Percentiles rank a stretch among this genome's conserved stretches.
phyloP scores from a whole-genome alignment of 2,797 vertebrate species.

The Helicolenus hilgendorfi region DNA sequence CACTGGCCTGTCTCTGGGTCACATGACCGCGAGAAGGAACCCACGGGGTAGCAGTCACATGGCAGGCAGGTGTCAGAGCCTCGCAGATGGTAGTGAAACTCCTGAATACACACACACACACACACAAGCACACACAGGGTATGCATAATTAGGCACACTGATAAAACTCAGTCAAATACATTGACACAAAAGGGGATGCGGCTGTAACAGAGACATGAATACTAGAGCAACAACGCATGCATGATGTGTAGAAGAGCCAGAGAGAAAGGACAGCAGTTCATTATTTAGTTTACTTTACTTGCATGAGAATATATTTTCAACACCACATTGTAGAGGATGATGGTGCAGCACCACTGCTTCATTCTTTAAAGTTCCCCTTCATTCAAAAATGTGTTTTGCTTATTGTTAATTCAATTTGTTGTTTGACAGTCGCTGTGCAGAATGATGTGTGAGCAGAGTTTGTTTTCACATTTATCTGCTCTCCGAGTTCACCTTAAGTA shows the following conservation, averaged over 20 bases:
- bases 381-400: background rate
- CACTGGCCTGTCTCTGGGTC: constrained; percentile 95
- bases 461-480: background rate
- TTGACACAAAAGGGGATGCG: background rate
- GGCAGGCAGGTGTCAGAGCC: constrained; percentile 95
- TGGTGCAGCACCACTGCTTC: background rate
- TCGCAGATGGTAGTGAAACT: constrained; percentile 94
- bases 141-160: background rate
- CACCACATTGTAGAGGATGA: background rate
- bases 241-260: background rate
- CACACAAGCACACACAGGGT: background rate
- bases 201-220: background rate
- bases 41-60: constrained; percentile 98
- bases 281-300: background rate
- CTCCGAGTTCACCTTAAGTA: background rate
- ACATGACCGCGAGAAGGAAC: constrained; percentile 96
- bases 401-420: background rate
- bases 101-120: constrained; percentile 84
- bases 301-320: background rate
- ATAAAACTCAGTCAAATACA: background rate
- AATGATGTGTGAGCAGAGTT: background rate
- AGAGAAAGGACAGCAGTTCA: background rate
- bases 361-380: background rate
- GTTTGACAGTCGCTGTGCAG: background rate
- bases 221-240: background rate